Percentiles rank a stretch among this genome's conserved stretches.
Evolutionary conservation across 2,113 vertebrate genomes (phyloP).

Genomic region (Candoia aspera): DNA sequence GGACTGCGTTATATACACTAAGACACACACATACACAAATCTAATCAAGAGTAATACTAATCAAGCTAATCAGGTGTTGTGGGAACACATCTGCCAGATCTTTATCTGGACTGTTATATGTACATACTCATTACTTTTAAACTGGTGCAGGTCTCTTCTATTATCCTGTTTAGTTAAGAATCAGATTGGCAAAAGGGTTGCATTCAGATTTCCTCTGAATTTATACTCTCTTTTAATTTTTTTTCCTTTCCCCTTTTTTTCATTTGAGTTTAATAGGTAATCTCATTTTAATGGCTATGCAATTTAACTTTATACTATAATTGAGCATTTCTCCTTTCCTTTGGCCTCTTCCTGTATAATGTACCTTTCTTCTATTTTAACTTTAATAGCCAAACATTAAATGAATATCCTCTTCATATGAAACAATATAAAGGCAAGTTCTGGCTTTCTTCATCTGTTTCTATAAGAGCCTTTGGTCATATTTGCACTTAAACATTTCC

Average conservation of each 20-base stretch:
- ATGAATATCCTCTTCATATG: background rate
- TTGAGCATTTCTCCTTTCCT: background rate
- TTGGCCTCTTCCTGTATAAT: background rate
- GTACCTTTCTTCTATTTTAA: constrained; percentile 8
- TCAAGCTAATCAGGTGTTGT: background rate
- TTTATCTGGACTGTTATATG: background rate
- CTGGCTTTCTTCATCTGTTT: constrained; percentile 20
- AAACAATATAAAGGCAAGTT: constrained; percentile 6
- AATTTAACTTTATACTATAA: constrained; percentile 8
- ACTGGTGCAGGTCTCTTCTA: background rate
- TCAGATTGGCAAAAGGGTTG: background rate
- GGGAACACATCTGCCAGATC: background rate
- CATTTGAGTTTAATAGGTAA: constrained; percentile 14
- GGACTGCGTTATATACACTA: background rate
- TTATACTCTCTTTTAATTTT: background rate
- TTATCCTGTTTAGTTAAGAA: background rate
- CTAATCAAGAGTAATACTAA: background rate
- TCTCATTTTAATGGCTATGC: constrained; percentile 15
- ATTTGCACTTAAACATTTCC: constrained; percentile 16
- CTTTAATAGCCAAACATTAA: constrained; percentile 5
- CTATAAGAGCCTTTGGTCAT: constrained; percentile 6
- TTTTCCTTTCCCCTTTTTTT: background rate
- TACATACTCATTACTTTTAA: background rate
- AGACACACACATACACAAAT: background rate
- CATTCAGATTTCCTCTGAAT: background rate